Percentiles rank a stretch among this genome's conserved stretches.
Conservation (phyloP, 2,113 vertebrate genomes). For the Raja brachyura region DNA sequence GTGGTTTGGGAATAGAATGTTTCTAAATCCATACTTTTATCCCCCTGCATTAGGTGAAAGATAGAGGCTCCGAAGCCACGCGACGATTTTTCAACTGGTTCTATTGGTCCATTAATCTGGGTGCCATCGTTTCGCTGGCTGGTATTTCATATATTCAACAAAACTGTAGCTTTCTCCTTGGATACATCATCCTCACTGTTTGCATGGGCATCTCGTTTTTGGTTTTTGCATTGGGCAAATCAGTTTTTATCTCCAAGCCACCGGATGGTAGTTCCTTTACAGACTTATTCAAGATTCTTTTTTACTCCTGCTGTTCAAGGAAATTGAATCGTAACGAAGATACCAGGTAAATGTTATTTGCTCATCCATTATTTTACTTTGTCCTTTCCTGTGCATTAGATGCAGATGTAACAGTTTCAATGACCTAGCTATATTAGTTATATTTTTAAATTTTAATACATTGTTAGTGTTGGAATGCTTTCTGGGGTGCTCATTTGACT, state of each 20-base stretch:
- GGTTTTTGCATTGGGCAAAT: constrained; percentile 75
- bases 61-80: constrained; percentile 86
- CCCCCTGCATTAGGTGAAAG: constrained; percentile 71
- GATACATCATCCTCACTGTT: constrained; percentile 75
- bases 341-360: constrained; percentile 48
- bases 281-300: constrained; percentile 74
- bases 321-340: constrained; percentile 47
- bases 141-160: constrained; percentile 90
- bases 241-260: constrained; percentile 83
- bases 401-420: too few species aligned
- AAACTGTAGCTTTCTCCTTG: constrained; percentile 72
- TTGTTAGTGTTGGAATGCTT: too few species aligned
- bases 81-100: constrained; percentile 97
- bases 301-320: constrained; percentile 66
- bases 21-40: neutral
- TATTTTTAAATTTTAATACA: too few species aligned
- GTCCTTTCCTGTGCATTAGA: neutral
- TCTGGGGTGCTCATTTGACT: too few species aligned
- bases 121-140: constrained; percentile 84
- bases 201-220: constrained; percentile 82
- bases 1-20: neutral
- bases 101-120: constrained; percentile 97
- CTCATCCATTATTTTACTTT: neutral
- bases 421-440: too few species aligned
- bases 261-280: constrained; percentile 92